These are phyloP conservation scores for Hippocampus mohnikei DNA, from an alignment of 2,113 vertebrate genomes.

Conservation along the genomic window DNA sequence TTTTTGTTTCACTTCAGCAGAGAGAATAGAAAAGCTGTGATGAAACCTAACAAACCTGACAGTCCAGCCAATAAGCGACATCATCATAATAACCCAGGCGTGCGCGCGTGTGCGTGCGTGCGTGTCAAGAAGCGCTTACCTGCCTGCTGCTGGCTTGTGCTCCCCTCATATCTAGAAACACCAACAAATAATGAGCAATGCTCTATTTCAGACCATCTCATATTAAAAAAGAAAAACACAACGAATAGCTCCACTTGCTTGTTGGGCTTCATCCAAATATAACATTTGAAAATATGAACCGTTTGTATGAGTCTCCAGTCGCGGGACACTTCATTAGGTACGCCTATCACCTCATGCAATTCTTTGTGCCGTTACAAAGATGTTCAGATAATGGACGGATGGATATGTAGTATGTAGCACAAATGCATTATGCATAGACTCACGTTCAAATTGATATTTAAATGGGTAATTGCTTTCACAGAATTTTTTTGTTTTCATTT, in stretches of 20 bases:
- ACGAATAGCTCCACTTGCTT: background rate
- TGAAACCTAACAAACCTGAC: constrained; percentile 2
- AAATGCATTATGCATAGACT: too few species aligned
- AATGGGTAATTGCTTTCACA: too few species aligned
- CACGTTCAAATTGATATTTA: too few species aligned
- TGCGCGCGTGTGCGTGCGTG: background rate
- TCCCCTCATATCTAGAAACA: constrained; percentile 39
- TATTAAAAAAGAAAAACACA: background rate
- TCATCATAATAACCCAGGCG: fast-evolving
- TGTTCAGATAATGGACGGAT: too few species aligned
- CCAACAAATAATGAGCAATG: background rate
- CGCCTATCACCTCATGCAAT: too few species aligned
- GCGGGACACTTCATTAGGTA: too few species aligned
- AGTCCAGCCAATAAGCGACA: background rate
- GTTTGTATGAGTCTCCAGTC: too few species aligned
- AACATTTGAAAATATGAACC: too few species aligned
- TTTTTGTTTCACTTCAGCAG: too few species aligned
- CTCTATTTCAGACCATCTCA: background rate
- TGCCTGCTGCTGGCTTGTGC: constrained; percentile 21
- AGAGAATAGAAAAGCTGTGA: background rate
- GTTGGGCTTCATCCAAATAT: background rate
- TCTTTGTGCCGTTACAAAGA: too few species aligned
- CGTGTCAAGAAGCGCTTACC: constrained; percentile 41
- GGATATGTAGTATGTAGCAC: too few species aligned
- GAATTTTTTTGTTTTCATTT: too few species aligned